Base-by-base conservation (phyloP, 2,888 invertebrate species). In the Chironomus tentans region DNA sequence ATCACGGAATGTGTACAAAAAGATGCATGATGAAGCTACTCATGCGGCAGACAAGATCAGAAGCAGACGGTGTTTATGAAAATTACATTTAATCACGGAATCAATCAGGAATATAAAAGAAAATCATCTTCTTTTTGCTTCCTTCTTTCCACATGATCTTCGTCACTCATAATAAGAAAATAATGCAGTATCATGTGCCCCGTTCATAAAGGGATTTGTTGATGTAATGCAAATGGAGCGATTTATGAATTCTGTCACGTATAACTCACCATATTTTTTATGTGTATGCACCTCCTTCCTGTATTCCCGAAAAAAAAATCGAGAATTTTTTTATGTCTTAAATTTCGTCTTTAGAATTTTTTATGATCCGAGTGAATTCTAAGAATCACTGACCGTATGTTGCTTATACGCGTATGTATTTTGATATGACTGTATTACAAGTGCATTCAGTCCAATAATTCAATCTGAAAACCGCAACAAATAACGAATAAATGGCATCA, bases 11-110 rank as follows among this genome's bases (percentile, higher is more conserved):
- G 62, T 72, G 72, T 21, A 21, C 72, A 15, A 5, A 15, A 13
- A 50, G 13, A 50, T 50, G 10, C 38, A 38, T 38, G 7, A 50
- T 50, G 50, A 50, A 13, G 50, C 50, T 50, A 50, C 50, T 50
- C 50, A 50, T 50, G 61, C n/a, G 56, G 72, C 38, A 12, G 50
- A 72, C 28, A n/a, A n/a, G 24, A 68, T 12, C 72, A 22, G 61
- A 15, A 61, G 15, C 72, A 70, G 50, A 70, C 18, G 18, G 22
- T 47, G 70, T 15, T 50, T 48, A 50, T 50, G 48, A 70, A 72
- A 72, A 72, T 72, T 72, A 72, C 62, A 28, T 72, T 72, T 72
- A 61, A 72, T 72, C 72, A 72, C 72, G 72, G 24, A 72, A 72
- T 72, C 70, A 70, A 70, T 70, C 70, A 72, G 12, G 18, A 38